Percentiles rank a stretch among this genome's conserved stretches.
These are phyloP conservation scores for Bovichtus variegatus DNA, from an alignment of 2,797 vertebrate genomes.

Conservation along the genomic window DNA sequence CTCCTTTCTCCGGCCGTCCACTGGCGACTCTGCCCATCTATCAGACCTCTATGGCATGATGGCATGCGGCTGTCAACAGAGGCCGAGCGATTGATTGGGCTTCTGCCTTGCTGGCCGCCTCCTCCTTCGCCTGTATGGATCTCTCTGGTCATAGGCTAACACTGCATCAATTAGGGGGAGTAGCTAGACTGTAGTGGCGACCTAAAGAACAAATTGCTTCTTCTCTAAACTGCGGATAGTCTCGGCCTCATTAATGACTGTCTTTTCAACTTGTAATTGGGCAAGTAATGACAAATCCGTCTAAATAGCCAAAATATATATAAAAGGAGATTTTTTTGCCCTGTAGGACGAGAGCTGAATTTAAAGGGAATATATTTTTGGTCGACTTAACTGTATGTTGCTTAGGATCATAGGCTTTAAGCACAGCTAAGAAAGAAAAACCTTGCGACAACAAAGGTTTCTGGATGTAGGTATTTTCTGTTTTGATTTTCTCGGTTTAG, in stretches of 20 bases:
- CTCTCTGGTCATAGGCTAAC: conserved; percentile 80
- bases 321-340: conserved; percentile 27
- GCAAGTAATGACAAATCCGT: conserved; percentile 73
- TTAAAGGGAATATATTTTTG: conserved; percentile 48
- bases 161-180: conserved; percentile 84
- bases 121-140: conserved; percentile 73
- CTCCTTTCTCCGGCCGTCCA: conserved; percentile 64
- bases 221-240: conserved; percentile 68
- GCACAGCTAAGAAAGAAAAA: conserved; percentile 53
- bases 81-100: conserved; percentile 82
- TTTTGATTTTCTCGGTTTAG: conserved; percentile 63
- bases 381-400: conserved; percentile 42
- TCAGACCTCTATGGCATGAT: conserved; percentile 77
- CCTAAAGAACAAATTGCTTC: conserved; percentile 80
- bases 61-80: conserved; percentile 80
- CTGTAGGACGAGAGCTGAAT: conserved; percentile 16
- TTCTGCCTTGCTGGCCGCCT: conserved; percentile 68
- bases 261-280: conserved; percentile 70
- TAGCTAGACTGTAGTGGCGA: conserved; percentile 73
- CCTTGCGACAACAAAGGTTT: conserved; percentile 61
- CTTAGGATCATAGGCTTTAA: conserved; percentile 59
- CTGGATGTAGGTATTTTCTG: conserved; percentile 49
- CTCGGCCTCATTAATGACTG: conserved; percentile 74
- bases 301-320: conserved; percentile 55
- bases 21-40: conserved; percentile 70